phyloP scores from a whole-genome alignment of 2,888 invertebrate species.

The Camptogramma bilineatum region DNA sequence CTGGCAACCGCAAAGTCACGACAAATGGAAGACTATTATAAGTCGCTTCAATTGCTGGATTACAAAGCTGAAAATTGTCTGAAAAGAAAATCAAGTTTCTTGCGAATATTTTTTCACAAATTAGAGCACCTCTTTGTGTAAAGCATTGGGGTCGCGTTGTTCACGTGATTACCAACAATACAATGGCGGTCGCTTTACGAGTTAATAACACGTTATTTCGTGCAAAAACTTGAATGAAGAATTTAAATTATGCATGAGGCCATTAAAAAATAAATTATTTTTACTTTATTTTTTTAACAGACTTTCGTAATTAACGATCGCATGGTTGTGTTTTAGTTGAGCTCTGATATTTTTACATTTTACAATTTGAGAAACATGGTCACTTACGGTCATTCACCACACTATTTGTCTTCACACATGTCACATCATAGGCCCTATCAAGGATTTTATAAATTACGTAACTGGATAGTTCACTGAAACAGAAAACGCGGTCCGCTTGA shows the following conservation, averaged over 20 bases:
- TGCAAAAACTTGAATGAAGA: background rate
- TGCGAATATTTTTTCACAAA: background rate
- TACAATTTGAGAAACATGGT: no score
- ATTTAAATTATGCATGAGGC: background rate
- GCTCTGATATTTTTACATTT: no score
- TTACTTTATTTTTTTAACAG: background rate
- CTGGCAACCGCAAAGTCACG: no score
- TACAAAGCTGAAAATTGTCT: background rate
- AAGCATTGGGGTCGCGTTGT: background rate
- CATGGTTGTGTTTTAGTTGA: background rate
- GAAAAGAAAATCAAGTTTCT: background rate
- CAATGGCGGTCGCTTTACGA: background rate
- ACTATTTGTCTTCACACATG: no score
- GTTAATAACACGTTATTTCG: constrained; percentile 1
- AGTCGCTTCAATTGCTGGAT: background rate
- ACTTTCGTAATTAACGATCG: background rate
- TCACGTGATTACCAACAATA: background rate
- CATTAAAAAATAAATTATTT: background rate
- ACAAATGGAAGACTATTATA: no score
- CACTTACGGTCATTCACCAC: no score
- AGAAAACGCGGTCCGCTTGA: no score
- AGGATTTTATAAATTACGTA: no score
- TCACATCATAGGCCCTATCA: no score
- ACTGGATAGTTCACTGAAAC: no score
- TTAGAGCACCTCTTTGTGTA: background rate